Conservation (phyloP, 2,888 invertebrate genomes). For the Lithophane leautieri region DNA sequence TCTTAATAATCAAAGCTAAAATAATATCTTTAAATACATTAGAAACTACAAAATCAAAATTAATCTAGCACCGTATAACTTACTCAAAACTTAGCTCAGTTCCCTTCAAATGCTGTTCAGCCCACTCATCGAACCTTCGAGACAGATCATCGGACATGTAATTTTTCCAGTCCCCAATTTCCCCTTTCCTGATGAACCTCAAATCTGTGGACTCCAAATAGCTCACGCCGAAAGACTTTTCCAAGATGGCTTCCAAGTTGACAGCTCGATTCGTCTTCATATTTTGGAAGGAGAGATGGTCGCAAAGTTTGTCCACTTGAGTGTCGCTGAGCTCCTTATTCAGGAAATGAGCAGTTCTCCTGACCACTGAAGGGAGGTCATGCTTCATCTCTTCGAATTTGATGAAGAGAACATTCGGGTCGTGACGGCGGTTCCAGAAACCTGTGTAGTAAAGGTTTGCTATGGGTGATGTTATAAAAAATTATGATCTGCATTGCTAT, state of each 20-base stretch:
- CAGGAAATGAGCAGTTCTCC: conserved; percentile 93
- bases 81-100: conserved; percentile 92
- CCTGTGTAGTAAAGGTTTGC: conserved; percentile 72
- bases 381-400: conserved; percentile 96
- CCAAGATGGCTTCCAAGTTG: conserved; percentile 92
- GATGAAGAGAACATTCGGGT: conserved; percentile 94
- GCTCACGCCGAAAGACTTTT: conserved; percentile 87
- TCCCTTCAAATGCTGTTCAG: conserved; percentile 90
- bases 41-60: conserved; percentile 22
- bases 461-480: background rate
- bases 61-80: background rate
- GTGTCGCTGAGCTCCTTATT: conserved; percentile 92
- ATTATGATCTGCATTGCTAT: too few species aligned
- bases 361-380: conserved; percentile 92
- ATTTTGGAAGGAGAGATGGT: conserved; percentile 94
- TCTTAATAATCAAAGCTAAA: conserved; percentile 12
- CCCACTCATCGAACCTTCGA: conserved; percentile 93
- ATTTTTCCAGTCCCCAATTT: conserved; percentile 95
- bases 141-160: conserved; percentile 94
- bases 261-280: conserved; percentile 96
- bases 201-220: conserved; percentile 87
- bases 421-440: conserved; percentile 93
- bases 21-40: conserved; percentile 34
- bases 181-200: conserved; percentile 94
- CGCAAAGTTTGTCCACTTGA: conserved; percentile 92